Base-by-base conservation (phyloP, 2,888 invertebrate species). In the Agrilus mali region DNA sequence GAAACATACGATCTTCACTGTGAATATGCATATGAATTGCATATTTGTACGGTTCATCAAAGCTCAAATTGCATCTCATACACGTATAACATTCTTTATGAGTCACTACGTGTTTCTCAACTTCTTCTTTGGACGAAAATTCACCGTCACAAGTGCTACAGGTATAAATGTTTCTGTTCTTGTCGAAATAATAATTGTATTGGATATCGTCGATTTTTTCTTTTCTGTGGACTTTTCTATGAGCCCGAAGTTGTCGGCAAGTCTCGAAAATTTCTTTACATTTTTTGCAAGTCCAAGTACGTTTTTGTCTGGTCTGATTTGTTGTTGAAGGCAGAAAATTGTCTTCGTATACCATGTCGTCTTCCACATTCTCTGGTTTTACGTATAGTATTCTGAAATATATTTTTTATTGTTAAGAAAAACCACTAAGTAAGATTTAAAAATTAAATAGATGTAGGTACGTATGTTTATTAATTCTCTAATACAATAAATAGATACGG, bases 1-100 rank as follows among this genome's bases (percentile, higher is more conserved):
- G 49, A 46, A 59, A 61, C 14, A 55, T 47, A 31, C 60, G 56
- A 14, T 59, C 57, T 4, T 55, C 51, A 32, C 50, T 56, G 42
- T 66, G 66, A 12, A 51, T 56, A 31, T 52, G 53, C 42, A 56
- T 55, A 48, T 66, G 66, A 13, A 55, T 54, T 5, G 60, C 57
- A 44, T 58, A 60, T 36, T 63, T 60, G 46, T 63, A 62, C 3
- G 61, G 53, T 27, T 58, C 58, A 27, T 60, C 57, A 47, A 64
- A 65, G 36, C 51, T 55, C 32, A 58, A 52, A 22, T 55, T 47
- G 44, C 66, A 66, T 13, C 53, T 50, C 4, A 55, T 48, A 45
- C 66, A 66, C 7, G 22, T 36, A 33, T 47, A 49, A 15, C 46
- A 48, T 4, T 48, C 48, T 20, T 47, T 48, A 27, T 53, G 53